Evolutionary conservation across 92 coral and sea anemone species (phyloP), one percentile per base, ranked within the genome.

Genomic region (Diadumene lineata): DNA sequence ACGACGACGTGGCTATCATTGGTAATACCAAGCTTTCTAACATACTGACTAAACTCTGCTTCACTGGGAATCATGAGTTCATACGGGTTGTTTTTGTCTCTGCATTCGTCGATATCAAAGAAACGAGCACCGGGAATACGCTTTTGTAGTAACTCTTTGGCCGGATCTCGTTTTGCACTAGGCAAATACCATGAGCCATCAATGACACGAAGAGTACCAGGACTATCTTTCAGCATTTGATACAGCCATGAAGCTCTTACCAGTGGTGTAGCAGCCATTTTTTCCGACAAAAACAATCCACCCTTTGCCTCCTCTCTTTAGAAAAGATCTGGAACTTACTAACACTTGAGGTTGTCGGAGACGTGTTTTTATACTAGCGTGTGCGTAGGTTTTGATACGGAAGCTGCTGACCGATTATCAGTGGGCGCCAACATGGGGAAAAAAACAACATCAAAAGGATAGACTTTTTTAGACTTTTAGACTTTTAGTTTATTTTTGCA

Each of bases 371-470:
- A 7, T 28, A 19, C 43, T 38, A n/a, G 31, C 38, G 7, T n/a
- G n/a, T n/a, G n/a, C n/a, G n/a, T n/a, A n/a, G n/a, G n/a, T n/a
- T n/a, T n/a, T 38, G 48, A 4, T 38, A 13, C 6, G 13, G 48
- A 6, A 21, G 58, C 68, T 16, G 21, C 68, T 62, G 68, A 22
- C 28, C 64, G 43, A 8, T 31, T 10, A 27, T 58, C n/a, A n/a
- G n/a, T 26, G 8, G 65, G 65, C 68, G 2, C 68, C 13, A 79
- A 64, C 66, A 94, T 96, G 99, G 99, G 99, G 50, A 96, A 96
- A 84, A n/a, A 88, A 93, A 63, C 99, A 96, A 81, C 99, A 96
- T 67, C 99, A 96, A 77, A 96, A 96, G 77, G 99, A 96, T 68
- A n/a, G n/a, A n/a, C n/a, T n/a, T n/a, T n/a, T n/a, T n/a, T n/a